These are phyloP conservation scores for Neoaliturus tenellus DNA, from an alignment of 2,888 invertebrate genomes.

Conservation along the genomic window DNA sequence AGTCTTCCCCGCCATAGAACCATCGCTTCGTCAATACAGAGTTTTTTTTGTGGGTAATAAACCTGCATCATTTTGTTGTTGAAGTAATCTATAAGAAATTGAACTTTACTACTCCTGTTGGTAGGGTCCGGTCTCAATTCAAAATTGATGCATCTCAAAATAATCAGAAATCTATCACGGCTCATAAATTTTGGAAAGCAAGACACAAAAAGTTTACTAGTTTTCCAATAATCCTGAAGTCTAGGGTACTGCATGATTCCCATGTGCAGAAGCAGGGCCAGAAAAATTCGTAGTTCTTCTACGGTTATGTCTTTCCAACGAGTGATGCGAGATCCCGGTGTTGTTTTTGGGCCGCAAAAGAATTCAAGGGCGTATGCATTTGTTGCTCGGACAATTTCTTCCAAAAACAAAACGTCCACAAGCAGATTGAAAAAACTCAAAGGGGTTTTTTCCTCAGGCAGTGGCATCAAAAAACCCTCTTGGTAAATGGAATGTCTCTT, in stretches of 20 bases:
- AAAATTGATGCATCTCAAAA: constrained; percentile 70
- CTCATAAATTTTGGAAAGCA: constrained; percentile 69
- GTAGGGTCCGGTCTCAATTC: neutral
- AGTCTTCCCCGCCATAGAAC: constrained; percentile 33
- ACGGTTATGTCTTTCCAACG: constrained; percentile 34
- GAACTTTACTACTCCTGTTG: neutral
- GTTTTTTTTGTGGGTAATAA: constrained; percentile 25
- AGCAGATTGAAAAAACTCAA: constrained; percentile 12
- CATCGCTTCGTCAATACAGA: constrained; percentile 13
- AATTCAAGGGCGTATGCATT: neutral
- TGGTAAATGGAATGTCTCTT: constrained; percentile 14
- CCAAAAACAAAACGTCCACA: neutral
- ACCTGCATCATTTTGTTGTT: constrained; percentile 17
- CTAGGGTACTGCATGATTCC: constrained; percentile 69
- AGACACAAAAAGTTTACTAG: constrained; percentile 68
- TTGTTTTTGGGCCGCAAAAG: constrained; percentile 21
- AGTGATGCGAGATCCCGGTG: constrained; percentile 12
- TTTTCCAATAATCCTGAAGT: constrained; percentile 70
- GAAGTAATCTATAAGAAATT: constrained; percentile 14
- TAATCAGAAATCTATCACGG: constrained; percentile 69
- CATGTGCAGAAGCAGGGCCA: constrained; percentile 66
- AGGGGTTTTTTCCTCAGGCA: neutral
- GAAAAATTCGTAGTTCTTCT: constrained; percentile 4
- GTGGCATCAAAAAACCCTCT: neutral
- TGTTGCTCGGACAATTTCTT: neutral